Percentiles rank a stretch among this genome's conserved stretches.
Evolutionary conservation across 2,888 invertebrate species (phyloP).

Genomic region (Clitarchus hookeri): DNA sequence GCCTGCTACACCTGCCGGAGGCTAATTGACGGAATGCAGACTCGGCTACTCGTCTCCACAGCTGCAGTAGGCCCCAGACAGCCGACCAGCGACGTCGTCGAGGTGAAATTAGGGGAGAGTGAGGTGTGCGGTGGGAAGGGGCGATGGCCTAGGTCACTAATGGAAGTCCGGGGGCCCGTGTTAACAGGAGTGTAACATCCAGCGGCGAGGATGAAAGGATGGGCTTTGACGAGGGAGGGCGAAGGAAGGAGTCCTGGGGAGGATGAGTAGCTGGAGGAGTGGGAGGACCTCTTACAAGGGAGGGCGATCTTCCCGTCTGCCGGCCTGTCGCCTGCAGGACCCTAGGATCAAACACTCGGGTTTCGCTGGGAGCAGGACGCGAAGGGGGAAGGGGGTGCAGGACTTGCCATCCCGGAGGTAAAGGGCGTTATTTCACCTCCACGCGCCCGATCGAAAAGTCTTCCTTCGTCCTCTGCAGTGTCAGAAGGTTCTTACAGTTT

Average conservation of each 20-base stretch:
- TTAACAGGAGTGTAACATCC: conserved; percentile 14
- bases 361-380: not conserved
- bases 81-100: not conserved
- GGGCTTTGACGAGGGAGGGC: not conserved
- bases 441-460: not conserved
- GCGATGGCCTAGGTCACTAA: not conserved
- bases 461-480: not conserved
- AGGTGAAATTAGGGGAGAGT: not conserved
- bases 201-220: not conserved
- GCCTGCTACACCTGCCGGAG: not conserved
- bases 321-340: not conserved
- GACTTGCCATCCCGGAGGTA: not conserved
- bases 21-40: not conserved
- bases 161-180: conserved; percentile 1
- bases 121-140: not conserved
- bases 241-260: not conserved
- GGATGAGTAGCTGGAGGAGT: not conserved
- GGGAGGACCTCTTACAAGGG: not conserved
- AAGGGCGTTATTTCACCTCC: not conserved
- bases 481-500: too few relatives aligned
- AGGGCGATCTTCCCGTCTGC: not conserved
- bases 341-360: not conserved
- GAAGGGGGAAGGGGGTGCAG: too few relatives aligned
- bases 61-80: not conserved
- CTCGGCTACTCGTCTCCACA: not conserved